Base-by-base conservation (phyloP, 2,888 invertebrate genomes). In the Pyrrhosoma nymphula region DNA sequence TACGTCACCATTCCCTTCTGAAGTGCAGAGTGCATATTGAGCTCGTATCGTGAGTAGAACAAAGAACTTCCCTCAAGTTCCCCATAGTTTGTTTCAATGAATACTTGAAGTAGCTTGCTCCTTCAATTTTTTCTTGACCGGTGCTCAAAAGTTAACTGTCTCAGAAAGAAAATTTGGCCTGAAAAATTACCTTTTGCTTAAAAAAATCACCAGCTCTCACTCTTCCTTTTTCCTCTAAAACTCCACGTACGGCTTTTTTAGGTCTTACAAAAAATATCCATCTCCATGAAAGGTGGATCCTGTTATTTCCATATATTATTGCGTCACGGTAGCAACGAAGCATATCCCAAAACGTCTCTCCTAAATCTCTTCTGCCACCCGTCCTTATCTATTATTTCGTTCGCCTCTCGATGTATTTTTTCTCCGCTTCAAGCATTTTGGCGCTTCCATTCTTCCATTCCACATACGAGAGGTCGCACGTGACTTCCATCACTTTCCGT, bases 281-380 rank as follows among this genome's bases (percentile, higher is more conserved):
- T 55, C n/a, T 1, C 89, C 89, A 18, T 89, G 89, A 26, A 47
- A 55, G n/a, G 35, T 26, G 47, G 55, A n/a, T 89, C 47, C 89
- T 89, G 89, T 89, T 89, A 89, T 89, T 26, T 56, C n/a, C 89
- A 56, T 56, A n/a, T n/a, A 89, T 89, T 89, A 89, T 89, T 89
- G 56, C 56, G 89, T 89, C n/a, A 56, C 89, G 56, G 47, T 56
- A 56, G 89, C 47, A n/a, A 14, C 56, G 89, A 47, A 89, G 89
- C 89, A 89, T 56, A 89, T 56, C 47, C 89, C 56, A 18, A 82
- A 82, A 47, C 89, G 55, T 56, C 89, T 89, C 56, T 20, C 56
- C 89, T 56, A 47, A 89, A 82, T 82, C 82, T 56, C 89, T 89
- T 23, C 89, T 47, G 55, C 47, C n/a, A 89, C 56, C 56, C 56